phyloP scores from a whole-genome alignment of 2,888 invertebrate species.

The Limnephilus rhombicus region DNA sequence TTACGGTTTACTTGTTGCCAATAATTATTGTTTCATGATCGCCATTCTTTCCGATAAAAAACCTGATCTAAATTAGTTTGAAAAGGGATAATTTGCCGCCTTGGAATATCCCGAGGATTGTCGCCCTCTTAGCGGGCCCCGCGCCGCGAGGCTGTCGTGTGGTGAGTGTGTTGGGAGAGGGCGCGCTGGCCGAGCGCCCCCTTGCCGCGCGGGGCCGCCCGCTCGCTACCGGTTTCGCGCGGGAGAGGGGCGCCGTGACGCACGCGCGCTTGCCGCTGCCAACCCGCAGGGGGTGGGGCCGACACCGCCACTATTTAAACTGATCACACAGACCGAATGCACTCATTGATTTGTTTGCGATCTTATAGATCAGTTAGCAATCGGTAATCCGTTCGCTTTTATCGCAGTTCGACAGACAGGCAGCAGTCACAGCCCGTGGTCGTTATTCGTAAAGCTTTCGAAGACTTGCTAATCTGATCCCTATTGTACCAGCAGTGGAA shows the following conservation, averaged over 20 bases:
- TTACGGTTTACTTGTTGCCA: background rate
- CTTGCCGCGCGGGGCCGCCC: slow-evolving; percentile 68
- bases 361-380: slow-evolving; percentile 81
- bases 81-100: slow-evolving; percentile 25
- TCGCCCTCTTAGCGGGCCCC: background rate
- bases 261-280: slow-evolving; percentile 77
- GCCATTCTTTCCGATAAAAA: slow-evolving; percentile 19
- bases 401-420: slow-evolving; percentile 77
- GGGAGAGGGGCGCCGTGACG: slow-evolving; percentile 73
- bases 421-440: slow-evolving; percentile 78
- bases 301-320: slow-evolving; percentile 81
- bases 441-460: slow-evolving; percentile 76
- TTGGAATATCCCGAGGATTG: slow-evolving; percentile 12
- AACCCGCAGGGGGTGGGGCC: slow-evolving; percentile 78
- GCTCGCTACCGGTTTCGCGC: slow-evolving; percentile 70
- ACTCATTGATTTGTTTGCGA: slow-evolving; percentile 85
- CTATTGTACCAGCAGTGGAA: slow-evolving; percentile 73
- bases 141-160: slow-evolving; percentile 64
- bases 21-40: background rate
- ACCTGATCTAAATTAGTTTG: background rate
- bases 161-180: slow-evolving; percentile 68
- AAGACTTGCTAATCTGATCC: slow-evolving; percentile 78
- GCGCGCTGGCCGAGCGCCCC: slow-evolving; percentile 67
- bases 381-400: slow-evolving; percentile 78
- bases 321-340: slow-evolving; percentile 81